Conservation (phyloP, 2,888 invertebrate species). For the Habroteleia sp. region DNA sequence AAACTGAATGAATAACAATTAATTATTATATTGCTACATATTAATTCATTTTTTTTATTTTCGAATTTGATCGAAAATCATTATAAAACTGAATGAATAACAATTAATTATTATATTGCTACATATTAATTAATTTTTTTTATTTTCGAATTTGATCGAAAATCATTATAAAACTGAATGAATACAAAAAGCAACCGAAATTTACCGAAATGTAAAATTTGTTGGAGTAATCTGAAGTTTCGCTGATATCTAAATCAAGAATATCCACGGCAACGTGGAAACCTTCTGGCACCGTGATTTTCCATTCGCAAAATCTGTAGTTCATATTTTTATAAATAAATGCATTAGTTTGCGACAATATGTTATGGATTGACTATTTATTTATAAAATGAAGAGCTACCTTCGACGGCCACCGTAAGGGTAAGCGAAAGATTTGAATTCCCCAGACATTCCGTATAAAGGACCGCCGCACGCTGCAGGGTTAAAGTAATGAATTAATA, state of each 20-base stretch:
- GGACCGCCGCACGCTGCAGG: constrained; percentile 86
- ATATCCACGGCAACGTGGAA: constrained; percentile 85
- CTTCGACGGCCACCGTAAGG: constrained; percentile 80
- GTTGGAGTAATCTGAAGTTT: constrained; percentile 5
- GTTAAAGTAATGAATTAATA: too few species aligned
- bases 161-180: constrained; percentile 83
- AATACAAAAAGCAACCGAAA: too few species aligned
- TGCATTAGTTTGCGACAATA: too few species aligned
- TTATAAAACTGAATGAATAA: constrained; percentile 82
- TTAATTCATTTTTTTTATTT: too few species aligned
- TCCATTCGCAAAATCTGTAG: constrained; percentile 85
- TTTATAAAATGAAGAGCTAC: constrained; percentile 57
- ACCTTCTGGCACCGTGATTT: constrained; percentile 85
- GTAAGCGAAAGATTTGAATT: constrained; percentile 87
- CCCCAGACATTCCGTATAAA: constrained; percentile 85
- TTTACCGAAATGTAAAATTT: constrained; percentile 47
- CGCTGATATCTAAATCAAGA: constrained; percentile 83
- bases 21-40: too few species aligned
- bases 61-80: constrained; percentile 81
- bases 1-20: constrained; percentile 79
- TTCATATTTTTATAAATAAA: too few species aligned
- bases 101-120: too few species aligned
- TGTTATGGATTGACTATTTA: too few species aligned
- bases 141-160: constrained; percentile 80
- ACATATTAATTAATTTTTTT: too few species aligned